Base-by-base conservation (phyloP, 2,113 vertebrate species). In the Psittacula cyanocephala region DNA sequence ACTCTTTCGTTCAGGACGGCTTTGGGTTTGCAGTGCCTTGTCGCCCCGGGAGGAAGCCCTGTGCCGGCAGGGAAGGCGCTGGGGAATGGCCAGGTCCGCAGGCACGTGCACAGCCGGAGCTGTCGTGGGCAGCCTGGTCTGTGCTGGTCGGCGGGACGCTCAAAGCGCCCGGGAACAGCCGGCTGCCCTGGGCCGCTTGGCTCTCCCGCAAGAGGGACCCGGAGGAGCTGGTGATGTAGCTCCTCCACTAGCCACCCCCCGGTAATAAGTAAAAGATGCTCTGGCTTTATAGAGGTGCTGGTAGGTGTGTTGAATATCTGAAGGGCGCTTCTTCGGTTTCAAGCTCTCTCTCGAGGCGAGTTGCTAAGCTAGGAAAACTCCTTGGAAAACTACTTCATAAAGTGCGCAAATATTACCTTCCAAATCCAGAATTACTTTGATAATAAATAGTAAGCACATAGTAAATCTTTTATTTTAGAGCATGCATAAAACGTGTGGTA, bases 381-480 rank as follows among this genome's bases (percentile, higher is more conserved):
- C n/a, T 69, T 4, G 24, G 14, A 41, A 49, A 79, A 70, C 8
- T 4, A 0, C 31, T 25, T 53, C 6, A 6, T 37, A 12, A 43
- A 75, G 20, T 11, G n/a, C 4, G 1, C 16, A 35, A 49, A 8
- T 6, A 15, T 3, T 41, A 3, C 20, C 7, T 50, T 60, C 35
- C 27, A 41, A 75, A 50, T 17, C 23, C 23, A 55, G 35, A 29
- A 4, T 75, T 31, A 14, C 25, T 41, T 20, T 35, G 16, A 20
- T 11, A 22, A 1, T 35, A 1, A 22, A 1, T 35, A 1, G 25
- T 23, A 8, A 11, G 29, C 8, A 9, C 4, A 3, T 16, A 81
- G 18, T 59, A 67, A 44, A 17, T 53, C 37, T 59, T 59, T 57
- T 62, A 9, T 74, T 81, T 59, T n/a, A 10, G 37, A 64, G n/a